Evolutionary conservation across 35 echinoderm and acorn worm genomes (phyloP), one percentile per base, ranked within the genome.

Genomic region (Heliocidaris tuberculata): DNA sequence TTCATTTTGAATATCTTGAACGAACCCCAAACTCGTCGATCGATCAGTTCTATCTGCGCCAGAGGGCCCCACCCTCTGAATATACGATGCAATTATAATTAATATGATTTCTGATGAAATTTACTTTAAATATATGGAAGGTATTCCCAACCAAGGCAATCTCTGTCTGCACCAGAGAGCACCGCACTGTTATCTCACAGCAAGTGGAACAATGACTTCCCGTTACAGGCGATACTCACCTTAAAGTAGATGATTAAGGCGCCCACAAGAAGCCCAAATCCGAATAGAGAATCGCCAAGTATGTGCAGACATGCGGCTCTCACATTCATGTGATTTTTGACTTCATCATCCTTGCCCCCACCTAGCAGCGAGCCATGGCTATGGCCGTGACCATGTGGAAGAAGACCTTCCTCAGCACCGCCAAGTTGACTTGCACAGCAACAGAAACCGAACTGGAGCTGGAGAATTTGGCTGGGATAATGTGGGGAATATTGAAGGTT

Each of bases 261-360:
- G 27, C 35, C 96, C 24, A 97, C 93, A 32, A 95, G 86, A 48
- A 97, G 70, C 49, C 94, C 94, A 48, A 97, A 59, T 27, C 96
- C 95, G 52, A 95, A 94, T 8, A 97, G 31, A 32, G 93, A 88
- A 16, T 97, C 96, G 27, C 96, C 96, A 16, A 97, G 88, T 49
- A 97, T 94, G 56, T 95, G 96, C 2, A 97, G 54, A 12, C 90
- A 93, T 35, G 94, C 96, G 19, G 96, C 96, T 47, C 96, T 56
- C 1, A 97, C 48, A 65, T 97, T 97, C 59, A 97, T 61, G 48
- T 95, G 95, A 21, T 90, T n/a, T 61, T 97, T 86, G 30, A 93
- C 27, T 8, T 56, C 59, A 54, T 97, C 90, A 29, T 32, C 30
- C 11, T n/a, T 49, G 8, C 50, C 86, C 30, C 86, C 31, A 49